phyloP scores from a whole-genome alignment of 2,113 vertebrate genomes.

The Carollia perspicillata region DNA sequence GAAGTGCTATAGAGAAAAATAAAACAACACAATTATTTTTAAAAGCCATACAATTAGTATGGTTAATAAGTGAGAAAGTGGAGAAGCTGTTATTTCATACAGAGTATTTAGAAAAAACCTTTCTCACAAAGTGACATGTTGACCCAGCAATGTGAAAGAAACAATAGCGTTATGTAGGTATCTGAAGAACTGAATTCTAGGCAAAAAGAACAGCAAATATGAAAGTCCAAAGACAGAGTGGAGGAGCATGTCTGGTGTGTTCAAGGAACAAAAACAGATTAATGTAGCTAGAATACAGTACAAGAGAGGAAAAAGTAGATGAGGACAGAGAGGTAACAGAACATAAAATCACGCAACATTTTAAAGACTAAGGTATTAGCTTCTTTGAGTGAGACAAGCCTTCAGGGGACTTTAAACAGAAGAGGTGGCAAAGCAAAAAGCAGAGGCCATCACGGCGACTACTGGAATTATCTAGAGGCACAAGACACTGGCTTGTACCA shows the following conservation, averaged over 20 bases:
- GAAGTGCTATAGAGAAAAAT: not conserved
- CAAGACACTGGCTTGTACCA: not conserved
- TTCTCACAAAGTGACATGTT: not conserved
- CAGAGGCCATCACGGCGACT: not conserved
- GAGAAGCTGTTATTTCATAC: not conserved
- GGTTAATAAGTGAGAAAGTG: not conserved
- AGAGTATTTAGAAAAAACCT: not conserved
- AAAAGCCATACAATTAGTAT: not conserved
- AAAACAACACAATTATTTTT: not conserved
- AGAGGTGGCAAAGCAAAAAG: not conserved
- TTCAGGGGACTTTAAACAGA: not conserved
- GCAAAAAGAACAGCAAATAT: not conserved
- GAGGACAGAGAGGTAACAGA: not conserved
- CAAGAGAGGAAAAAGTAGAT: not conserved
- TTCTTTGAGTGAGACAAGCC: not conserved
- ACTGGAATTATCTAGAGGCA: not conserved
- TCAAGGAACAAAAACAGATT: not conserved
- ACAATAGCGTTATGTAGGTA: not conserved
- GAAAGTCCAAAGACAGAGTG: not conserved
- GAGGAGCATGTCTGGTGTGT: not conserved
- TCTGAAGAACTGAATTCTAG: not conserved
- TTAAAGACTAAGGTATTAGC: not conserved
- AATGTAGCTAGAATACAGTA: not conserved
- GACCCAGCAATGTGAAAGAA: not conserved
- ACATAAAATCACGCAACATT: not conserved